Evolutionary conservation across 2,113 vertebrate genomes (phyloP).

Genomic region (Chloebia gouldiae): DNA sequence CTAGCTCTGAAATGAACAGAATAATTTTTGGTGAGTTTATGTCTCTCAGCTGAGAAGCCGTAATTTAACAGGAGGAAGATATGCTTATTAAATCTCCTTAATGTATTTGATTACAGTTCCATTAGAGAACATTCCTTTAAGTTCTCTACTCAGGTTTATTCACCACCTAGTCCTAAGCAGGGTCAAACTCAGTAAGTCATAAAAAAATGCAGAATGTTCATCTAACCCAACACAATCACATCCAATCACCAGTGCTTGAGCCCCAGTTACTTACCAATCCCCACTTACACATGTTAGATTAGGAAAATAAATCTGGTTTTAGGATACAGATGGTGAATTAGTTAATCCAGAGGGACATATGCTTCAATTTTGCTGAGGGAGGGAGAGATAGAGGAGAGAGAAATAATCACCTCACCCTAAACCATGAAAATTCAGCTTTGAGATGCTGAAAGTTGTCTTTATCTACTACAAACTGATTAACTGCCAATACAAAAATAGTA

Average conservation of each 20-base stretch:
- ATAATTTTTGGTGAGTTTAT: neutral
- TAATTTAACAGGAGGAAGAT: neutral
- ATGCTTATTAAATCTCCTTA: neutral
- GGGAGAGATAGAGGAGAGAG: neutral
- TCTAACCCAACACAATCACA: neutral
- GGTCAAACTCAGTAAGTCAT: neutral
- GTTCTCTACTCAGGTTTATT: neutral
- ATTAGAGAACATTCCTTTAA: neutral
- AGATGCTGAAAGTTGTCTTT: neutral
- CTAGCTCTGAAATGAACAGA: neutral
- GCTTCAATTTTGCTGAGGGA: neutral
- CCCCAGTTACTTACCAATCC: neutral
- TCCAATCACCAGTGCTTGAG: neutral
- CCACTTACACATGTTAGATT: neutral
- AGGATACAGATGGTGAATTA: neutral
- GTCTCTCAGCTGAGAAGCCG: neutral
- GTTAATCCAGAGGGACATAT: neutral
- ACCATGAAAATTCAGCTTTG: neutral
- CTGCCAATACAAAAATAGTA: neutral
- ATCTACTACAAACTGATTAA: neutral
- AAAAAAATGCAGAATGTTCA: neutral
- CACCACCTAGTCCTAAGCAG: neutral
- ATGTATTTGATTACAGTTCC: neutral
- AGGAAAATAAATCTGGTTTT: neutral
- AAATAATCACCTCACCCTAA: neutral